Conservation (phyloP, 2,797 vertebrate genomes). For the Steatocranus sp. region DNA sequence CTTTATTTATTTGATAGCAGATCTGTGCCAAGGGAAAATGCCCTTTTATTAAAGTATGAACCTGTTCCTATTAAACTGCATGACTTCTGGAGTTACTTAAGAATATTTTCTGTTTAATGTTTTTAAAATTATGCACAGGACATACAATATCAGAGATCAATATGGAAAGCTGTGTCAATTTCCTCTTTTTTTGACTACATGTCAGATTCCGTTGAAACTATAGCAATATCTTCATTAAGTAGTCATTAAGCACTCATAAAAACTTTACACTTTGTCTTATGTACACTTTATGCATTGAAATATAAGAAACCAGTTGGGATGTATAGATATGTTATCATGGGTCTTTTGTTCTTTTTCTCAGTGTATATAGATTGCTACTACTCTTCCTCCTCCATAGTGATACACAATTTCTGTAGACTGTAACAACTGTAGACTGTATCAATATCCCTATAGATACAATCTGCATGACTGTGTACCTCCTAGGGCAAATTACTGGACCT, state of each 20-base stretch:
- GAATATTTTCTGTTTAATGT: background rate
- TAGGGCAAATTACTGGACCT: background rate
- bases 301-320: background rate
- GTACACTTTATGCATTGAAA: background rate
- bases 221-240: background rate
- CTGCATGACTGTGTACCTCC: background rate
- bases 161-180: background rate
- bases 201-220: accelerated
- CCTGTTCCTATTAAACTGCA: constrained; percentile 63
- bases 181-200: background rate
- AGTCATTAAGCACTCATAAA: background rate
- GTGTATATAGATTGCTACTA: background rate
- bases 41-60: constrained; percentile 82
- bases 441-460: background rate
- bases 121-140: background rate
- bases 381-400: background rate
- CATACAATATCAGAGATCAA: background rate
- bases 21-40: constrained; percentile 78
- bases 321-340: background rate
- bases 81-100: constrained; percentile 5
- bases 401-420: background rate
- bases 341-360: accelerated
- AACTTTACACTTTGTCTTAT: background rate
- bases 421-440: background rate
- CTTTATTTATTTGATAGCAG: constrained; percentile 87